Conservation (phyloP, 2,797 vertebrate genomes). For the Anisognathus igniventris region DNA sequence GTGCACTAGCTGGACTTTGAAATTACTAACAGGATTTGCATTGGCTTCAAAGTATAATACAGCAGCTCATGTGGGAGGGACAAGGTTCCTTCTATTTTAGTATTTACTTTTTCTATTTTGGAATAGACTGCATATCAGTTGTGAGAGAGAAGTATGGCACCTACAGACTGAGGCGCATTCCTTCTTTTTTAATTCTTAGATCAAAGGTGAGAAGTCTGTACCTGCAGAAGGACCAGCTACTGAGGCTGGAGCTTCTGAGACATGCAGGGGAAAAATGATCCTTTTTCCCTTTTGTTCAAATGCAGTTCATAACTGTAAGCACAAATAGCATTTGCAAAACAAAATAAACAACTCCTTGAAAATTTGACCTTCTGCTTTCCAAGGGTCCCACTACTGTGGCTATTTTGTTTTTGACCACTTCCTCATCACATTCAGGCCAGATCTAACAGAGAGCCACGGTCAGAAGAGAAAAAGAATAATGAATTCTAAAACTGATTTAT, state of each 20-base stretch:
- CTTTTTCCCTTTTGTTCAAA: neutral
- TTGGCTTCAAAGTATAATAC: slow-evolving; percentile 2
- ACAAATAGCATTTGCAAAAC: neutral
- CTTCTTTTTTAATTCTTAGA: neutral
- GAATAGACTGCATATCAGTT: neutral
- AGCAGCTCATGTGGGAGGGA: neutral
- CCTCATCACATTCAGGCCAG: neutral
- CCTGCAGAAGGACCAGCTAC: neutral
- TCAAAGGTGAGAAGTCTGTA: neutral
- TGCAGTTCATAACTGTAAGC: neutral
- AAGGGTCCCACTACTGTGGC: neutral
- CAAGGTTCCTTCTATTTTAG: neutral
- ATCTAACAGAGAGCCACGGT: neutral
- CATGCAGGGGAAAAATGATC: neutral
- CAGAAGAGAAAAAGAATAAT: neutral
- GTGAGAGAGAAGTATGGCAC: neutral
- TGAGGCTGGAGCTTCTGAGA: neutral
- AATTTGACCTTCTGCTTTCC: neutral
- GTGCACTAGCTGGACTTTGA: neutral
- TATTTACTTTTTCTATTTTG: neutral
- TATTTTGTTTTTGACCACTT: neutral
- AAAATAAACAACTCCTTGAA: neutral
- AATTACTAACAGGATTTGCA: slow-evolving; percentile 13
- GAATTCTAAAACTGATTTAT: neutral
- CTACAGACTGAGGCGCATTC: neutral